Conservation (phyloP, 2,797 vertebrate genomes). For the Malacoraja senta region DNA sequence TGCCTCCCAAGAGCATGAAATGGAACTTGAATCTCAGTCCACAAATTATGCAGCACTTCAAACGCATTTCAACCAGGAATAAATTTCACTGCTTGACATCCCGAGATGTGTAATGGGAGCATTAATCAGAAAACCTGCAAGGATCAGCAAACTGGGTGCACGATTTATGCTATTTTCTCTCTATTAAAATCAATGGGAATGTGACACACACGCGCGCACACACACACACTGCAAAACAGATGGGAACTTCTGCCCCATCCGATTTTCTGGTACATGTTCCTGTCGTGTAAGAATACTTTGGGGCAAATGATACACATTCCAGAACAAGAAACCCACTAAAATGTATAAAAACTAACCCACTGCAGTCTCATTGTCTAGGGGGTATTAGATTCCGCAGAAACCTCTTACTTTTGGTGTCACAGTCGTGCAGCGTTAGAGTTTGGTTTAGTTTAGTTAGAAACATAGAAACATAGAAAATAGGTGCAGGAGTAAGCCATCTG, state of each 20-base stretch:
- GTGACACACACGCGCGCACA: no score
- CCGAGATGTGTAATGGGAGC: neutral
- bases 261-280: neutral
- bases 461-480: no score
- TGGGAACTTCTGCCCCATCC: neutral
- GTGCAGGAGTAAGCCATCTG: no score
- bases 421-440: no score
- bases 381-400: neutral
- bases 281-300: neutral
- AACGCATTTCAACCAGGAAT: neutral
- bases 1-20: neutral
- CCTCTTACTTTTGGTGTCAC: no score
- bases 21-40: neutral
- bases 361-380: neutral
- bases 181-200: neutral
- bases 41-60: neutral
- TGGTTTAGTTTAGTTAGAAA: no score
- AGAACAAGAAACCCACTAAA: neutral
- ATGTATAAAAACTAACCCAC: neutral
- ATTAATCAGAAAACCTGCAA: neutral
- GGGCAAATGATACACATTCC: neutral
- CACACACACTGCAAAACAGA: neutral
- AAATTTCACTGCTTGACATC: neutral
- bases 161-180: neutral
- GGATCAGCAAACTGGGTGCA: neutral